Conservation (phyloP, 30 jellyfish, hydroid and myxozoan species). For the Turritopsis dohrnii region DNA sequence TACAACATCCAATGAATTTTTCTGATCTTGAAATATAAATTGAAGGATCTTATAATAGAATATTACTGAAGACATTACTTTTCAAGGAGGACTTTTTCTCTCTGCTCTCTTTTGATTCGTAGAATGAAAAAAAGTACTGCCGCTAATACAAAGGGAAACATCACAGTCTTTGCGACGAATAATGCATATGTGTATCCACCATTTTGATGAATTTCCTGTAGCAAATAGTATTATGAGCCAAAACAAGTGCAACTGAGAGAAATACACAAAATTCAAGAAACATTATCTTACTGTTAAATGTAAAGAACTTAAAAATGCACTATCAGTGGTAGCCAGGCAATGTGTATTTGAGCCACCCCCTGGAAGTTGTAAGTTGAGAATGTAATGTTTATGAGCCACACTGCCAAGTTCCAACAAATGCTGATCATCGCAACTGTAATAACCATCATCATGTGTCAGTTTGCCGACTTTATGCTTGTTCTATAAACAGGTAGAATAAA, state of each 20-base stretch:
- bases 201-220: conserved; percentile 75
- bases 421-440: conserved; percentile 85
- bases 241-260: background rate
- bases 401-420: conserved; percentile 84
- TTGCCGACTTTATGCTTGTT: background rate
- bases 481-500: background rate
- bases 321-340: conserved; percentile 29
- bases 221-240: background rate
- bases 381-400: conserved; percentile 56
- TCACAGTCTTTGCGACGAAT: conserved; percentile 72
- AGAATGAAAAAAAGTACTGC: conserved; percentile 65
- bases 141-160: conserved; percentile 65
- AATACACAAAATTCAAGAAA: background rate
- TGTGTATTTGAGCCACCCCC: conserved; percentile 5
- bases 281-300: conserved; percentile 44
- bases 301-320: conserved; percentile 42
- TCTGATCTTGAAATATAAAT: background rate
- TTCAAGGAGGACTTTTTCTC: conserved; percentile 71
- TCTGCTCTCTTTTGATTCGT: conserved; percentile 52
- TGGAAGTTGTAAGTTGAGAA: conserved; percentile 56
- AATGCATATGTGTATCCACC: conserved; percentile 81
- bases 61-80: conserved; percentile 36
- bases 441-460: conserved; percentile 37
- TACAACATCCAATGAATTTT: background rate
- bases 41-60: background rate